Conservation (phyloP, 1,140 invertebrate genomes). For the Cotesia vestalis region DNA sequence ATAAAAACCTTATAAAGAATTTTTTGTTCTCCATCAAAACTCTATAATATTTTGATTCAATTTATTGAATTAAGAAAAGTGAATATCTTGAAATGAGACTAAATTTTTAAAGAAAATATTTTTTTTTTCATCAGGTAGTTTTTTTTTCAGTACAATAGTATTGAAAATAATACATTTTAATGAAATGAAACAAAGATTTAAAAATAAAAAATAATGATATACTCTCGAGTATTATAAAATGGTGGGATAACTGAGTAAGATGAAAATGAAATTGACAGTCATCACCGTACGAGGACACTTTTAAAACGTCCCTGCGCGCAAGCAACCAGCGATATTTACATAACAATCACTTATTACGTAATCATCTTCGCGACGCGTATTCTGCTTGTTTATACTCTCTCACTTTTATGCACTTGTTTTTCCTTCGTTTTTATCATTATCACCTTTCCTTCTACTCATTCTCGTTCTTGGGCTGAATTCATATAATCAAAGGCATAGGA, state of each 20-base stretch:
- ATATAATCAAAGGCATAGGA: neutral
- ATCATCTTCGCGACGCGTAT: conserved; percentile 55
- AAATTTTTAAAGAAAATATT: too few species aligned
- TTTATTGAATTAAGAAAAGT: too few species aligned
- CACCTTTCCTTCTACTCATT: neutral
- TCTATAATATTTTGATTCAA: too few species aligned
- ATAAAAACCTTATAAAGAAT: too few species aligned
- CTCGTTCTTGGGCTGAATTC: neutral
- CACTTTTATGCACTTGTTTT: conserved; percentile 38
- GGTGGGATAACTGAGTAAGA: conserved; percentile 44
- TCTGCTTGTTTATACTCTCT: conserved; percentile 39
- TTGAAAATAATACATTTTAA: neutral
- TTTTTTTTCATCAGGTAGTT: too few species aligned
- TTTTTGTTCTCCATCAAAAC: too few species aligned
- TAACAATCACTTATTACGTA: conserved; percentile 64
- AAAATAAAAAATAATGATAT: conserved; percentile 5
- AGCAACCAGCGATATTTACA: conserved; percentile 60
- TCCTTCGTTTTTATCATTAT: conserved; percentile 1
- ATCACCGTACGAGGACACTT: conserved; percentile 46
- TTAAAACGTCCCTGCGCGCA: conserved; percentile 55
- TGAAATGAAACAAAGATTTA: neutral
- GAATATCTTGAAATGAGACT: too few species aligned
- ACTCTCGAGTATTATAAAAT: conserved; percentile 41
- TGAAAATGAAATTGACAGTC: conserved; percentile 55
- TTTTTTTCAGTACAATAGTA: too few species aligned